phyloP scores from a whole-genome alignment of 1,140 invertebrate species.

The Colletes latitarsis region DNA sequence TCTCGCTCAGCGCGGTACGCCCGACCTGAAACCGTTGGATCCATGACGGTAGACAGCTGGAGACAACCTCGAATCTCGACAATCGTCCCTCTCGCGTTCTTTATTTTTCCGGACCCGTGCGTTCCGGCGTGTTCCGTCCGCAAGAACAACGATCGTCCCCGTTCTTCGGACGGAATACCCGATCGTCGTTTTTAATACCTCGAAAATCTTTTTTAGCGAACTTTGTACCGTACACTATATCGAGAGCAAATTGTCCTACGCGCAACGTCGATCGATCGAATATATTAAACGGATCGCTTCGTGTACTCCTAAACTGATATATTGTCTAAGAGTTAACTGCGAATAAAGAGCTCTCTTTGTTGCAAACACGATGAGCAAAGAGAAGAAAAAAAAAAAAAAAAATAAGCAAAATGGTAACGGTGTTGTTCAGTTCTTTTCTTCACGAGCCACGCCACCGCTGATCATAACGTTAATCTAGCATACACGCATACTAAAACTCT shows the following conservation, averaged over 20 bases:
- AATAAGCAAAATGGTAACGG: constrained; percentile 17
- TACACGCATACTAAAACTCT: constrained; percentile 28
- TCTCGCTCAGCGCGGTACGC: constrained; percentile 90
- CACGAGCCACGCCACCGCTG: constrained; percentile 7
- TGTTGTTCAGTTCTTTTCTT: constrained; percentile 23
- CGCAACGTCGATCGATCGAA: neutral
- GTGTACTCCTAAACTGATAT: neutral
- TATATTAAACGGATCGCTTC: constrained; percentile 18
- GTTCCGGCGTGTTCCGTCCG: no score
- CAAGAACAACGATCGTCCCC: neutral
- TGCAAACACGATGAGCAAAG: neutral
- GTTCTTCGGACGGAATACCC: neutral
- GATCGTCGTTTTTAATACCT: constrained; percentile 38
- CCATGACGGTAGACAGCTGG: constrained; percentile 41
- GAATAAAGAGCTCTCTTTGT: constrained; percentile 26
- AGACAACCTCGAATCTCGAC: constrained; percentile 8
- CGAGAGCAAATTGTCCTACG: constrained; percentile 31
- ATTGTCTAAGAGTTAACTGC: neutral
- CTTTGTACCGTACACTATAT: constrained; percentile 32
- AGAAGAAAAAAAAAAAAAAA: constrained; percentile 28
- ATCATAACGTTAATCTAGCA: constrained; percentile 35
- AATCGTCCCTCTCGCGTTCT: neutral
- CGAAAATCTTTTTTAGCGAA: constrained; percentile 44
- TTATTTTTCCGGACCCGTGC: neutral
- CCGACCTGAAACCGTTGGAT: constrained; percentile 85